Conservation (phyloP, 2,797 vertebrate genomes). For the Sphenopsis melanotis region DNA sequence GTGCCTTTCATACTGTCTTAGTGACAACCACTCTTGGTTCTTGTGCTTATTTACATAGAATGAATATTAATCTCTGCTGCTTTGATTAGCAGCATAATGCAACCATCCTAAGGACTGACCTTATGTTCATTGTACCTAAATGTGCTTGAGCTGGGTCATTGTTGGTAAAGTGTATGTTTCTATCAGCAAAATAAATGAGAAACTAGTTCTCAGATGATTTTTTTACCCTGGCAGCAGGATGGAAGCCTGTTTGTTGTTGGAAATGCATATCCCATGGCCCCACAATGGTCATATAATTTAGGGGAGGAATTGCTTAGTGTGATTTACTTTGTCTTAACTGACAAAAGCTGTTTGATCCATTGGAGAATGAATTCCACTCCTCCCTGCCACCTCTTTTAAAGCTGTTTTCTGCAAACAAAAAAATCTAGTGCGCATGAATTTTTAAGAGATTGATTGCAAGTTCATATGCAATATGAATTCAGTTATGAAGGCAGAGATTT, state of each 20-base stretch:
- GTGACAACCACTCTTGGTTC: neutral
- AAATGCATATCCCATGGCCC: neutral
- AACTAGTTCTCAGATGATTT: neutral
- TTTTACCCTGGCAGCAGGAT: neutral
- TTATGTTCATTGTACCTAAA: neutral
- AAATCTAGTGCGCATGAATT: neutral
- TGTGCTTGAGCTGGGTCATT: neutral
- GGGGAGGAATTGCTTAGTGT: neutral
- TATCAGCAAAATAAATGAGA: neutral
- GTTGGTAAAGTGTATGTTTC: neutral
- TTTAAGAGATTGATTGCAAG: neutral
- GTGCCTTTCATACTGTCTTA: neutral
- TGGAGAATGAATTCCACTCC: neutral
- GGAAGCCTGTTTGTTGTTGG: neutral
- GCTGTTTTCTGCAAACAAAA: slow-evolving; percentile 1
- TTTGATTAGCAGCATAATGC: neutral
- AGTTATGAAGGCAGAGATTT: neutral
- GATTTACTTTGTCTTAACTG: neutral
- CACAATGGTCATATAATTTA: neutral
- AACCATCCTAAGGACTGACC: neutral
- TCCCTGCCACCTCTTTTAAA: neutral
- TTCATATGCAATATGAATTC: neutral
- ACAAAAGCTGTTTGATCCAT: neutral
- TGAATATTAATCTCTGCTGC: neutral
- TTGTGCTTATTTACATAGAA: neutral